Evolutionary conservation across 2,113 vertebrate species (phyloP).

Genomic region (Phylloscopus trochilus): DNA sequence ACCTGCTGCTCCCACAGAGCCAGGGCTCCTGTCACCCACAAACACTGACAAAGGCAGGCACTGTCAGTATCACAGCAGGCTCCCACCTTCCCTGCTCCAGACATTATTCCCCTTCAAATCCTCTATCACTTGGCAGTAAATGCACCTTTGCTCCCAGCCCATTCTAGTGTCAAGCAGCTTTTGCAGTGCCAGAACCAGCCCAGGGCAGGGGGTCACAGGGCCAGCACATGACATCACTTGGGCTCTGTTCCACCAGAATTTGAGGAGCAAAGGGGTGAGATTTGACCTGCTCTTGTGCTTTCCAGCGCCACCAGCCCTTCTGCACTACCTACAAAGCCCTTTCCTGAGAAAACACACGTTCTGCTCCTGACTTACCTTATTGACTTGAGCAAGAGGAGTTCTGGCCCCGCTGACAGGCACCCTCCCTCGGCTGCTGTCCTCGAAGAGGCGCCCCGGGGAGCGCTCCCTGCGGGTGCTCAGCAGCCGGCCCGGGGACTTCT

Average conservation of each 20-base stretch:
- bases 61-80: not conserved
- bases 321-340: fast-evolving
- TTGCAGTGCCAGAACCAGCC: not conserved
- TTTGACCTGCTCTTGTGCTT: not conserved
- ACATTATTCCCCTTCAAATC: not conserved
- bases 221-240: fast-evolving
- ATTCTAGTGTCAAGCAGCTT: not conserved
- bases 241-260: not conserved
- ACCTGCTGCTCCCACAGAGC: not conserved
- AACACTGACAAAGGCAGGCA: not conserved
- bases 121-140: not conserved
- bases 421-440: slow-evolving; percentile 85
- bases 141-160: not conserved
- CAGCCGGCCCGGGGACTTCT: slow-evolving; percentile 92
- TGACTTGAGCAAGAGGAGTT: slow-evolving; percentile 93
- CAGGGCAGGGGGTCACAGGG: not conserved
- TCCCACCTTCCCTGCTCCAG: not conserved
- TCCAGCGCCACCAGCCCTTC: not conserved
- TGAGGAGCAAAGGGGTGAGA: not conserved
- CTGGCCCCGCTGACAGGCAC: slow-evolving; percentile 86
- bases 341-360: not conserved
- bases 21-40: not conserved
- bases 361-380: slow-evolving; percentile 81
- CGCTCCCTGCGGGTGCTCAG: slow-evolving; percentile 92
- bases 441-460: slow-evolving; percentile 89